Evolutionary conservation across 1,140 invertebrate genomes (phyloP), one percentile per base, ranked within the genome.

Genomic region (Calliphora vicina): DNA sequence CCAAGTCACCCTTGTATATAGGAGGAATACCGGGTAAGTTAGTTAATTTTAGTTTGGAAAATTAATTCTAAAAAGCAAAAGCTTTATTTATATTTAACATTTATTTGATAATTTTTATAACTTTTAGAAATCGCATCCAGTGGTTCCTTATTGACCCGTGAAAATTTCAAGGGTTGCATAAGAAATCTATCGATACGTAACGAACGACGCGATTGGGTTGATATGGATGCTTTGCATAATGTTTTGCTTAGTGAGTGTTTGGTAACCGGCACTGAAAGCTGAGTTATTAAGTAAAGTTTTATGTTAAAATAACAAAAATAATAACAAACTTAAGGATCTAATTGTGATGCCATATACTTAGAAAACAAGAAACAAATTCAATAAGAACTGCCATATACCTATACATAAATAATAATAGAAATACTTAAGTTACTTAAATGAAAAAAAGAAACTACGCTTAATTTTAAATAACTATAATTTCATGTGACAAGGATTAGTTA

Each of bases 151-250:
- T 92, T 93, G 87, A 93, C 91, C 67, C 92, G 92, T 85, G 96
- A 96, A 84, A 96, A 97, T 87, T 98, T 98, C 91, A 96, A 96
- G 88, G 97, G 97, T 10, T 99, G 97, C 92, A 96, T 99, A 86
- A 92, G 95, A 67, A 97, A 97, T 87, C 93, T 98, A 10, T 93
- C 93, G 81, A 95, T 98, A 81, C 93, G 94, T 83, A 91, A 92
- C 42, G 92, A 93, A 85, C 92, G 92, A 83, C 92, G 93, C 80
- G 95, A 97, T 89, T 98, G 97, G 97, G 95, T 94, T 17, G 94
- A 95, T 84, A 97, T 97, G 96, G 93, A 94, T 81, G 92, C 94
- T 73, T 91, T 97, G 74, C 94, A 96, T 84, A 96, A 97, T 91
- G 95, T 98, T 83, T 93, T 96, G 57, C 92, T 97, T 12, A 96